phyloP scores from a whole-genome alignment of 2,797 vertebrate species.

The Hydrophis major region DNA sequence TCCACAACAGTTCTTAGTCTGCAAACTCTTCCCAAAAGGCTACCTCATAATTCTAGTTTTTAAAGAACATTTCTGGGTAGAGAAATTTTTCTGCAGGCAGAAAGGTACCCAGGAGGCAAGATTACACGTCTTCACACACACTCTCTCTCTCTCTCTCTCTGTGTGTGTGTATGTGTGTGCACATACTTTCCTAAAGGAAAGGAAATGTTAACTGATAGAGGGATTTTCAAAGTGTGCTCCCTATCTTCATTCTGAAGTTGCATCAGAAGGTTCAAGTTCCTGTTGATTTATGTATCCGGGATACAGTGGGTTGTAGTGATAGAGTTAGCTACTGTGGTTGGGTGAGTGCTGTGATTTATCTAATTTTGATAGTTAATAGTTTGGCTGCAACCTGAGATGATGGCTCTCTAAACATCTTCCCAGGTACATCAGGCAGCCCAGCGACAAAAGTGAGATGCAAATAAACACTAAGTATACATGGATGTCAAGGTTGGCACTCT shows the following conservation, averaged over 20 bases:
- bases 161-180: rapidly evolving
- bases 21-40: background rate
- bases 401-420: background rate
- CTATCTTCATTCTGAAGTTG: background rate
- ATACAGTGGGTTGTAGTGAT: background rate
- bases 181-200: background rate
- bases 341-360: background rate
- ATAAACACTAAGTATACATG: no score
- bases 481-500: background rate
- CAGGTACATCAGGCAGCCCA: background rate
- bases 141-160: background rate
- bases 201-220: background rate
- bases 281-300: background rate
- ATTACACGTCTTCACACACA: background rate
- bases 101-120: background rate
- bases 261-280: background rate
- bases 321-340: background rate
- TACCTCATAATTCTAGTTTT: background rate
- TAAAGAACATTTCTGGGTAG: background rate
- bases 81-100: background rate
- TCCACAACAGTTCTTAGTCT: background rate
- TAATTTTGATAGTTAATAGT: background rate
- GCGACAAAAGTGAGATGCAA: background rate
- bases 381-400: background rate
- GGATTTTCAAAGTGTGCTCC: background rate